Evolutionary conservation across 1,140 invertebrate genomes (phyloP).

Genomic region (Copidosoma floridanum): DNA sequence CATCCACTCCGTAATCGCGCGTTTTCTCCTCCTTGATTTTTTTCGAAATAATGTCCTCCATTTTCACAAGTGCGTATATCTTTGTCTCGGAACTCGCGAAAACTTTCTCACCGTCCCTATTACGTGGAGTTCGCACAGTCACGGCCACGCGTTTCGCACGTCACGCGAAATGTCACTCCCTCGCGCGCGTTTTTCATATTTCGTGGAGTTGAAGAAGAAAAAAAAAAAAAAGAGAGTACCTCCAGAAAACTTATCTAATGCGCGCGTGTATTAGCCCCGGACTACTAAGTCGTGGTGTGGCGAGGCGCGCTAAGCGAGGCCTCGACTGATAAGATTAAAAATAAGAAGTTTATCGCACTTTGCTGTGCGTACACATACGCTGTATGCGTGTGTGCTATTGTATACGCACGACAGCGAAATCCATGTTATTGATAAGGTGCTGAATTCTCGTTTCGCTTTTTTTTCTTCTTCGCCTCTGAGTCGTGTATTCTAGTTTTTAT

Average conservation of each 20-base stretch:
- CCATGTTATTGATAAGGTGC: too few relatives aligned
- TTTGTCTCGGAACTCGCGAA: background rate
- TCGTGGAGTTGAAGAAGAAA: too few relatives aligned
- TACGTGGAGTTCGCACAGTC: too few relatives aligned
- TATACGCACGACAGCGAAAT: too few relatives aligned
- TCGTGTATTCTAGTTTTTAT: background rate
- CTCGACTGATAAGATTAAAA: conserved; percentile 24
- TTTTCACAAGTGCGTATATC: background rate
- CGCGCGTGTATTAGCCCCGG: background rate
- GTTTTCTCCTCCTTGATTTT: background rate
- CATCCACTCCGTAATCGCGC: conserved; percentile 36
- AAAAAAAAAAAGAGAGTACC: too few relatives aligned
- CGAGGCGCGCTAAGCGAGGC: background rate
- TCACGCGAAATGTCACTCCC: background rate
- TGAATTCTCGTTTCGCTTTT: too few relatives aligned
- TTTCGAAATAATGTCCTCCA: background rate
- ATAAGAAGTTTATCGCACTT: conserved; percentile 18
- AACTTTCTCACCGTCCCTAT: too few relatives aligned
- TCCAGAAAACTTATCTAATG: background rate
- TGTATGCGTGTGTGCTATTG: background rate
- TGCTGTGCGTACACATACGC: conserved; percentile 1
- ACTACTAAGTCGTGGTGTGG: background rate
- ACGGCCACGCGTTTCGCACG: too few relatives aligned
- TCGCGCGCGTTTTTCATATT: too few relatives aligned
- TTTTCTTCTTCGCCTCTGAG: too few relatives aligned